These are phyloP conservation scores for Gopherus flavomarginatus DNA, from an alignment of 2,113 vertebrate species.

Conservation along the genomic window DNA sequence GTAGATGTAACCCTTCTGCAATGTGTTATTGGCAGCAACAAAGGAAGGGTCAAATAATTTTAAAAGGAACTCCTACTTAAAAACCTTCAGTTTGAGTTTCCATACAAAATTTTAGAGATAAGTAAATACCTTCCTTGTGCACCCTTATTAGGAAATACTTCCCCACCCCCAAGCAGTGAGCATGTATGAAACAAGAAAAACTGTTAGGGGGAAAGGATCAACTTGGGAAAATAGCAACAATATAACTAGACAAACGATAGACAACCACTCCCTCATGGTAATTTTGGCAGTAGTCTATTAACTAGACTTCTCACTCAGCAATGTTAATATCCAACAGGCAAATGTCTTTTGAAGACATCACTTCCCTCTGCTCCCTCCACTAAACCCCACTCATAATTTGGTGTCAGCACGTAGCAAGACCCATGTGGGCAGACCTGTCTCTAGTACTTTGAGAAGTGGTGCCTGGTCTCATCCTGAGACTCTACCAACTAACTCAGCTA, in stretches of 20 bases:
- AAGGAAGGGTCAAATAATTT: not conserved
- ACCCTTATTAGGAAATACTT: not conserved
- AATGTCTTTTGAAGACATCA: not conserved
- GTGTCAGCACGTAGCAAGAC: no score
- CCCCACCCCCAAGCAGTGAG: not conserved
- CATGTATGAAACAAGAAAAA: not conserved
- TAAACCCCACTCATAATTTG: not conserved
- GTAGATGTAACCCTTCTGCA: not conserved
- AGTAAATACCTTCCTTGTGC: not conserved
- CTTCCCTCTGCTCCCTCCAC: not conserved
- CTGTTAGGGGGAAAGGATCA: not conserved
- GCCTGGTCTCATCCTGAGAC: no score
- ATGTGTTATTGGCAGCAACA: not conserved
- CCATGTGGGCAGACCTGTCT: not conserved
- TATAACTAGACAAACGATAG: not conserved
- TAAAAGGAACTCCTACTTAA: not conserved
- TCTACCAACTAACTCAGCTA: no score
- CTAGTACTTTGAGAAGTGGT: no score
- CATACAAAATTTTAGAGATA: not conserved
- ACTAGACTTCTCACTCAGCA: no score
- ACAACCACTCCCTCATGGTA: not conserved
- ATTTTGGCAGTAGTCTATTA: not conserved
- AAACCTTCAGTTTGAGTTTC: not conserved
- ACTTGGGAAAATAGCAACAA: not conserved
- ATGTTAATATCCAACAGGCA: not conserved